These are phyloP conservation scores for Cylas formicarius DNA, from an alignment of 1,140 invertebrate genomes.

Conservation along the genomic window DNA sequence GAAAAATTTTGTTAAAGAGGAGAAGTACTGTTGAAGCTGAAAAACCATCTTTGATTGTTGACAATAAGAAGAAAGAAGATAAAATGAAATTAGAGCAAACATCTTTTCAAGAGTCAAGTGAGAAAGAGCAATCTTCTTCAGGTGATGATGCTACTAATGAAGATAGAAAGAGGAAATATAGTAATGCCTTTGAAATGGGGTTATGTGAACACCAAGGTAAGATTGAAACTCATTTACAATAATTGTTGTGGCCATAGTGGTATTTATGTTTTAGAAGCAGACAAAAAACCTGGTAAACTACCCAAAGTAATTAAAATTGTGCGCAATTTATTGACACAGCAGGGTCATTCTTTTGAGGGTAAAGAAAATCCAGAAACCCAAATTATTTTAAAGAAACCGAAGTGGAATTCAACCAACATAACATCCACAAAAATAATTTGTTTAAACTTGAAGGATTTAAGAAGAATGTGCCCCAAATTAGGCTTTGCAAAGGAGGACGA, in stretches of 20 bases:
- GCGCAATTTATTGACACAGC: slow-evolving; percentile 1
- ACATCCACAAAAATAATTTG: slow-evolving; percentile 10
- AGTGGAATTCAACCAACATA: slow-evolving; percentile 13
- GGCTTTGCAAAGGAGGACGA: slow-evolving; percentile 31
- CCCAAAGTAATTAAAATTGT: slow-evolving; percentile 20
- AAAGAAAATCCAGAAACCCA: slow-evolving; percentile 4
- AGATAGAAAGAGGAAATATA: slow-evolving; percentile 5
- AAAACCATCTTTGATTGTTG: not conserved
- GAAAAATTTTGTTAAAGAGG: slow-evolving; percentile 19
- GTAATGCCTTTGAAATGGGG: slow-evolving; percentile 1
- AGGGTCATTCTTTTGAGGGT: not conserved
- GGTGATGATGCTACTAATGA: slow-evolving; percentile 13
- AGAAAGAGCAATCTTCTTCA: slow-evolving; percentile 3
- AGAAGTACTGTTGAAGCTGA: slow-evolving; percentile 10
- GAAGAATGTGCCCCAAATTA: slow-evolving; percentile 26
- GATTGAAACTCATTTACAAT: not conserved
- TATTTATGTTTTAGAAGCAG: slow-evolving; percentile 8
- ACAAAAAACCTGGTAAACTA: slow-evolving; percentile 8
- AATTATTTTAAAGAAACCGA: slow-evolving; percentile 9
- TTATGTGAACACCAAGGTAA: slow-evolving; percentile 17
- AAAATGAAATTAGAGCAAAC: slow-evolving; percentile 2
- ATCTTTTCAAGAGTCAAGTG: slow-evolving; percentile 9
- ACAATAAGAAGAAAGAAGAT: slow-evolving; percentile 6
- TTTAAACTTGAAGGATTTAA: slow-evolving; percentile 24
- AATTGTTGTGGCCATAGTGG: not conserved